These are phyloP conservation scores for Rhombomys opimus DNA, from an alignment of 2,113 vertebrate genomes.

Conservation along the genomic window DNA sequence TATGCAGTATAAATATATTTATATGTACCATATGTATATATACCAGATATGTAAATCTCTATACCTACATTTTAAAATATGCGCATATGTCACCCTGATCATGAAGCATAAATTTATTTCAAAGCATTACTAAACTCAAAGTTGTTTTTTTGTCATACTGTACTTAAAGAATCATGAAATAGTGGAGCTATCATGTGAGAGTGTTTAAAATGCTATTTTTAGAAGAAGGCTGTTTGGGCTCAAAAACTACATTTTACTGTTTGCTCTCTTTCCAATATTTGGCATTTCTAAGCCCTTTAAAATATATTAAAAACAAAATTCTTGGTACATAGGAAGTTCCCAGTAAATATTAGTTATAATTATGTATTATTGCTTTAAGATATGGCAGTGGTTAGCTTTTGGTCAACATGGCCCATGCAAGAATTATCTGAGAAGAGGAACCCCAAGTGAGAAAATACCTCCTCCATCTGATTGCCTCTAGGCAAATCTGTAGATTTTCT, in stretches of 20 bases:
- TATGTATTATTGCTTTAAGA: not conserved
- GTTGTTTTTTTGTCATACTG: not conserved
- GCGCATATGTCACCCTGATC: not conserved
- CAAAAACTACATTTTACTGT: not conserved
- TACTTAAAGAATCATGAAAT: not conserved
- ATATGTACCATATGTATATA: not conserved
- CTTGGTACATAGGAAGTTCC: not conserved
- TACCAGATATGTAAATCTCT: not conserved
- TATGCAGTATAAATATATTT: not conserved
- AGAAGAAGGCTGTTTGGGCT: not conserved
- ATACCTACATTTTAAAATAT: not conserved
- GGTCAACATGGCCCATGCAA: not conserved
- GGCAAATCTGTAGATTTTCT: not conserved
- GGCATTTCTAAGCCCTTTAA: slow-evolving; percentile 20
- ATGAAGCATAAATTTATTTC: not conserved
- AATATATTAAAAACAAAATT: not conserved
- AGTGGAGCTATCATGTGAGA: not conserved
- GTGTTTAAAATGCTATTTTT: not conserved
- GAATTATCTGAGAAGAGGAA: not conserved
- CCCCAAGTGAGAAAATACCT: not conserved
- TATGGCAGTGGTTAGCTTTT: not conserved
- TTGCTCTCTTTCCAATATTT: slow-evolving; percentile 21
- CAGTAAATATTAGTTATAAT: not conserved
- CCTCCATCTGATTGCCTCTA: not conserved
- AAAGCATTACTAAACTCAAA: slow-evolving; percentile 25